Evolutionary conservation across 2,113 vertebrate species (phyloP).

Genomic region (Heptranchias perlo): DNA sequence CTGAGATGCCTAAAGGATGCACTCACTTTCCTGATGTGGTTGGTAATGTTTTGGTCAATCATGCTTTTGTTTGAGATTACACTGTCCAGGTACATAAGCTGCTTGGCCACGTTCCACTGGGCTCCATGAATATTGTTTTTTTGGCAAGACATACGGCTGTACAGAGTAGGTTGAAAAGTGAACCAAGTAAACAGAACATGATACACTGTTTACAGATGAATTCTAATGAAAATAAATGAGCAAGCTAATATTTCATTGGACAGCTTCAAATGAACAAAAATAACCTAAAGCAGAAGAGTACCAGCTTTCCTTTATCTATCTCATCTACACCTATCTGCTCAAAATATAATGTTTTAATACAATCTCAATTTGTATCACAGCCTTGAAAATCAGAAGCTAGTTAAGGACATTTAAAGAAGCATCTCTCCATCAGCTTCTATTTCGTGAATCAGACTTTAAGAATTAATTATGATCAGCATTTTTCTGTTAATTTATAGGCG

Average conservation of each 20-base stretch:
- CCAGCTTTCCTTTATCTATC: background rate
- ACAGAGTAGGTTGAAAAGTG: background rate
- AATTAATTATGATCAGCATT: background rate
- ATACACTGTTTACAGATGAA: background rate
- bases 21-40: background rate
- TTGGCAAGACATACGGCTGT: background rate
- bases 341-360: background rate
- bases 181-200: background rate
- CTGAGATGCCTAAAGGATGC: background rate
- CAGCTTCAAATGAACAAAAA: background rate
- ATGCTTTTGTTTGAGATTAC: background rate
- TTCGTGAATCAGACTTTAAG: background rate
- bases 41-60: background rate
- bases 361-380: background rate
- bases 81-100: background rate
- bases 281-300: background rate
- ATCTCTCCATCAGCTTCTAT: no score
- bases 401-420: no score
- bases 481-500: background rate
- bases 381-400: background rate
- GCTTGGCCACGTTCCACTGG: background rate
- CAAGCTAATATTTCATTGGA: background rate
- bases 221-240: background rate
- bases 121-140: background rate
- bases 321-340: background rate